Percentiles rank a stretch among this genome's conserved stretches.
These are phyloP conservation scores for Oryzias dopingdopingensis DNA, from an alignment of 2,797 vertebrate genomes.

Conservation along the genomic window DNA sequence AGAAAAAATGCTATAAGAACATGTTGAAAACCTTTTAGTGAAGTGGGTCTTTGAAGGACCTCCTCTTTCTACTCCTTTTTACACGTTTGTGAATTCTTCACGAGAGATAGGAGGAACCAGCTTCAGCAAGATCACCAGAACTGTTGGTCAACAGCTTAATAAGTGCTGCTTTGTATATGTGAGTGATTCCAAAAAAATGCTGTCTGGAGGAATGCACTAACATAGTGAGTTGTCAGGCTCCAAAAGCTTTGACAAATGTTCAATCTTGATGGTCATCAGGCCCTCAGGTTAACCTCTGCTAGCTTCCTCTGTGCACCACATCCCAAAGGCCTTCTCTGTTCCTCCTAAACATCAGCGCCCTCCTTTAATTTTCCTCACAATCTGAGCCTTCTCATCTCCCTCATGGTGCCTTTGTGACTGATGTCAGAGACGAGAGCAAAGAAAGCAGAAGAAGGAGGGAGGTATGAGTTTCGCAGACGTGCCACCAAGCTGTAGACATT, in stretches of 20 bases:
- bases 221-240: no score
- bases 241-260: not conserved
- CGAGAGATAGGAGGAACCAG: no score
- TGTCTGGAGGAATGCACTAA: no score
- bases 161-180: no score
- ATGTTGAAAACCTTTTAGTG: no score
- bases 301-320: conserved; percentile 22
- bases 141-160: no score
- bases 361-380: conserved; percentile 33
- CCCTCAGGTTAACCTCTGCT: conserved; percentile 22
- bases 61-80: no score
- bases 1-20: no score
- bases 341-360: conserved; percentile 9
- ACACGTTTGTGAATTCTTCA: no score
- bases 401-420: conserved; percentile 33
- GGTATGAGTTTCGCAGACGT: conserved; percentile 67
- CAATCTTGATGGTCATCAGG: conserved; percentile 7
- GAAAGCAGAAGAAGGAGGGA: conserved; percentile 17
- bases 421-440: conserved; percentile 12
- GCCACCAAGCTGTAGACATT: conserved; percentile 71
- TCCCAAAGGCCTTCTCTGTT: conserved; percentile 24
- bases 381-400: conserved; percentile 38
- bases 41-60: no score
- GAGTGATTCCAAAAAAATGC: no score
- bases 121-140: no score